Evolutionary conservation across 2,797 vertebrate species (phyloP), one percentile per base, ranked within the genome.

Genomic region (Echiichthys vipera): DNA sequence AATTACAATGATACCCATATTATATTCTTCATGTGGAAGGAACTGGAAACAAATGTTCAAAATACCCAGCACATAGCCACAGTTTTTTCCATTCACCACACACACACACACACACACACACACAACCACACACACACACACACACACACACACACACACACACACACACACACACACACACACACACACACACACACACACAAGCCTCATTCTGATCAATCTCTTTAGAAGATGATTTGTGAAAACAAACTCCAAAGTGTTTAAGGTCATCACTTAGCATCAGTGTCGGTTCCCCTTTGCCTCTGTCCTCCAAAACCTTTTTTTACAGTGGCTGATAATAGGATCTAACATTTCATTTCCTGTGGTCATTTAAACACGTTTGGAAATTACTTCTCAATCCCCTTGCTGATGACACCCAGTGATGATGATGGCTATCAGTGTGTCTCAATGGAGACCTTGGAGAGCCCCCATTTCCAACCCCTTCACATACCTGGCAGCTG

Each of bases 401-500:
- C 74, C 57, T 81, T 65, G 70, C 80, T 89, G 86, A 91, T 92
- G 81, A 88, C 84, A 88, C 76, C 86, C 74, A 87, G 79, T 74
- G 84, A 83, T 83, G 81, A 87, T 88, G 89, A 84, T 93, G 88
- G 90, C 89, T 92, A 92, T 92, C 89, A 90, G 79, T 81, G 86
- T 77, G 83, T 90, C 88, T 91, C 86, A 87, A 85, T 88, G 81
- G 89, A 88, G 84, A 90, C 84, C 89, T 88, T 89, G 80, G 84
- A 90, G 88, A 85, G 84, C 78, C 69, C 87, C 83, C 63, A 89
- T 92, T 91, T 90, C 64, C 73, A 75, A 49, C 70, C 83, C 83
- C 89, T 90, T 87, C 91, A 90, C 85, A 90, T 88, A 93, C 86
- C 89, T 91, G 87, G 81, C 89, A 93, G 92, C 92, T 93, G 90